These are phyloP conservation scores for Bombus affinis DNA, from an alignment of 1,140 invertebrate species.

Conservation along the genomic window DNA sequence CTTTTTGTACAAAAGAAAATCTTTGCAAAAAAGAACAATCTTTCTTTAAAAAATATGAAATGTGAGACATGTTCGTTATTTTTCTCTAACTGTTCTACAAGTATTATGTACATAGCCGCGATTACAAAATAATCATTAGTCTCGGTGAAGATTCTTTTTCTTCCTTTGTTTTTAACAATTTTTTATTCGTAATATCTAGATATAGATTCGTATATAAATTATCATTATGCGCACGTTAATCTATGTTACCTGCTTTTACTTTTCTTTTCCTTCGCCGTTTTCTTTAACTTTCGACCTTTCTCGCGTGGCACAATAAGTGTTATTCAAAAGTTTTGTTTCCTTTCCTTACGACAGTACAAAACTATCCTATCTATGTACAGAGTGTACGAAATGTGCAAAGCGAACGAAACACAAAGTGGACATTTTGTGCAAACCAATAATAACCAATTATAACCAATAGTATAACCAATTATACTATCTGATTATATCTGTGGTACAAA, in stretches of 20 bases:
- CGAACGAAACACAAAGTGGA: slow-evolving; percentile 52
- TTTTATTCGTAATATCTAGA: slow-evolving; percentile 48
- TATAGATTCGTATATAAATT: slow-evolving; percentile 64
- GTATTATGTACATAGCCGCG: slow-evolving; percentile 62
- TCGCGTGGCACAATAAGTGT: slow-evolving; percentile 35
- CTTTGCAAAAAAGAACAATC: not conserved
- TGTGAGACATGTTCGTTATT: not conserved
- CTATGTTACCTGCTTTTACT: not conserved
- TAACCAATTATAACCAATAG: no score
- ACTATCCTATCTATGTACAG: slow-evolving; percentile 78
- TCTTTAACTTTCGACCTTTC: slow-evolving; percentile 12
- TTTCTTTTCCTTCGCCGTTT: not conserved
- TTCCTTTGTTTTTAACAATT: slow-evolving; percentile 32
- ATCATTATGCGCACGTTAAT: slow-evolving; percentile 48
- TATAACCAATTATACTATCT: slow-evolving; percentile 7
- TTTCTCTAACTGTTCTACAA: not conserved
- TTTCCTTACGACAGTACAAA: slow-evolving; percentile 70
- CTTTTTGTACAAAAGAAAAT: not conserved
- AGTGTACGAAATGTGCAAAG: slow-evolving; percentile 57
- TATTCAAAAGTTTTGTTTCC: slow-evolving; percentile 3
- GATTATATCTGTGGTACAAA: slow-evolving; percentile 16
- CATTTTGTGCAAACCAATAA: slow-evolving; percentile 28
- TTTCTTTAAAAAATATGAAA: not conserved
- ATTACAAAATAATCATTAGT: slow-evolving; percentile 52
- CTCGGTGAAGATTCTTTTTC: not conserved